Percentiles rank a stretch among this genome's conserved stretches.
phyloP scores from a whole-genome alignment of 2,113 vertebrate species.

The Aptenodytes forsteri region DNA sequence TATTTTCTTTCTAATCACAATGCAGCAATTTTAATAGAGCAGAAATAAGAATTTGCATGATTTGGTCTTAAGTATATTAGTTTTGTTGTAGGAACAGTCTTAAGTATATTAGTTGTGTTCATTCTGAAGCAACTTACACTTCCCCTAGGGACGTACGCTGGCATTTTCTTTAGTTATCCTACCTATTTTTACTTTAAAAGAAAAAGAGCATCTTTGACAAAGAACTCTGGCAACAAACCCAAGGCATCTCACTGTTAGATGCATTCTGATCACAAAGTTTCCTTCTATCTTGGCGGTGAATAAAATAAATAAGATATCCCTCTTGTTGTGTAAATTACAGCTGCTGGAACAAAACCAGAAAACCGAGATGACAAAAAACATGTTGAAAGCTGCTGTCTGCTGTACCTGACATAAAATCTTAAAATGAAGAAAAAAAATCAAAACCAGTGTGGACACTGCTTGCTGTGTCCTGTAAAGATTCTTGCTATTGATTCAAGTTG shows the following conservation, averaged over 20 bases:
- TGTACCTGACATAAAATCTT: not conserved
- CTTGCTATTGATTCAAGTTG: not conserved
- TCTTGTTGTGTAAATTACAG: conserved; percentile 35
- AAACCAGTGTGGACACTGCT: not conserved
- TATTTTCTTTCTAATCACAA: conserved; percentile 63
- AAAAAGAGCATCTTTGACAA: conserved; percentile 3
- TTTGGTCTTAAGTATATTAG: not conserved
- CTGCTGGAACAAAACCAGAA: conserved; percentile 6
- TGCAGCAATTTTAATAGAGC: conserved; percentile 56
- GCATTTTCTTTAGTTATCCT: not conserved
- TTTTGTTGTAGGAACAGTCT: too few relatives aligned
- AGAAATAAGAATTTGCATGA: conserved; percentile 10
- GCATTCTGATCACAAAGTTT: not conserved
- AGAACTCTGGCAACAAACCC: conserved; percentile 14
- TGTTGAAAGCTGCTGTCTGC: not conserved
- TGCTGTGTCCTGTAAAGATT: not conserved
- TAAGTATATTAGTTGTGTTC: not conserved
- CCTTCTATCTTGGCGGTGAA: not conserved
- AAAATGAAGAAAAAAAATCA: not conserved
- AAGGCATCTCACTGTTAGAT: not conserved
- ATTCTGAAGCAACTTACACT: not conserved
- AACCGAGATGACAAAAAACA: not conserved
- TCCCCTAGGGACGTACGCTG: not conserved
- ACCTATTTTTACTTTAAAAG: conserved; percentile 8
- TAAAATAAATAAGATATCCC: not conserved